Base-by-base conservation (phyloP, 2,797 vertebrate genomes). In the Eurystomus glaucurus region DNA sequence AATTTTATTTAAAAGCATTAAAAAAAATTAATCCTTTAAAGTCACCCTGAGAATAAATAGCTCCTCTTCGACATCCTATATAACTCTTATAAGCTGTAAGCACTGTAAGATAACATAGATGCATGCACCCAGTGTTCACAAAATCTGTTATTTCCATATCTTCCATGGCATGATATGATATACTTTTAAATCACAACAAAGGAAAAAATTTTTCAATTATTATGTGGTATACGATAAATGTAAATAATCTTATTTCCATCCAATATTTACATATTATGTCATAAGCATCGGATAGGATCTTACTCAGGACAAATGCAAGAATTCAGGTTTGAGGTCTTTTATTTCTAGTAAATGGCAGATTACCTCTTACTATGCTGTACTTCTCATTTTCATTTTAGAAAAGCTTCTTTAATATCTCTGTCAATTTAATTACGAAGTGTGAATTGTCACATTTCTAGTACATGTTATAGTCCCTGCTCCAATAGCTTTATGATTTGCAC, bases 401-500 rank as follows among this genome's bases (percentile, higher is more conserved):
- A 89, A 88, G 52, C 9, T 52, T 86, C 57, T 52, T 92, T 82
- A 93, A 81, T 92, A 11, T 62, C 39, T 17, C 45, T 91, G 75
- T 61, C 91, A 80, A 61, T 83, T 95, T 93, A 91, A 92, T 94
- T 62, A 76, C 43, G 54, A 97, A 91, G 69, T 66, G 88, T 84
- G 72, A 95, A 94, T 45, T 81, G 69, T 72, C 82, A 81, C 88
- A 72, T 66, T 84, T 72, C 72, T 78, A 66, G 26, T 55, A 60
- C 43, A 71, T 28, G 16, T 62, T 76, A 54, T 48, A 84, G 62
- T 79, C 41, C 69, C 77, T 81, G 61, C 50, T 78, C 61, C 7
- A 15, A 83, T 28, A 1, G 2, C 37, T 83, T 77, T 1, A 9
- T 39, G 51, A 89, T 66, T 92, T 91, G n/a, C 76, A 81, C 60